A percentile compares a stretch with the other conserved stretches of the same genome.
phyloP scores from a whole-genome alignment of 37 sponge, comb jelly and placozoan genomes.

The Dysidea cf. avara region DNA sequence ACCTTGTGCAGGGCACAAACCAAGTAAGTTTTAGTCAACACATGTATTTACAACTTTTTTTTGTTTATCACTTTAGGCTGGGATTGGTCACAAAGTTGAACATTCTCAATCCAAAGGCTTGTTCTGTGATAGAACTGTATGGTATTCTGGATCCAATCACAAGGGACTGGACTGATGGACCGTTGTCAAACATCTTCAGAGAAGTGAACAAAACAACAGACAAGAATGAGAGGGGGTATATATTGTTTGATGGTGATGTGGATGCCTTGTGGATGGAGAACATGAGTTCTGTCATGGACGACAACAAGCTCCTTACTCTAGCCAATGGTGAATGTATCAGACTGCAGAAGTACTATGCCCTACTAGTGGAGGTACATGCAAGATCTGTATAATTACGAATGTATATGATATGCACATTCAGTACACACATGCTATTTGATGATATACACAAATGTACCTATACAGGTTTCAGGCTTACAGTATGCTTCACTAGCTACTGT shows the following conservation, averaged over 20 bases:
- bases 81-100: slow-evolving; percentile 87
- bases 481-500: slow-evolving; percentile 99
- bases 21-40: slow-evolving; percentile 37
- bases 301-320: slow-evolving; percentile 96
- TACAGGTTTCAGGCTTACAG: slow-evolving; percentile 90
- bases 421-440: neutral
- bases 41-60: no score
- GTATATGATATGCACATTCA: neutral
- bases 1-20: slow-evolving; percentile 94
- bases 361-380: slow-evolving; percentile 87
- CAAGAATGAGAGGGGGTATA: slow-evolving; percentile 94
- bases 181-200: slow-evolving; percentile 98
- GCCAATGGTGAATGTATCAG: slow-evolving; percentile 99
- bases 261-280: slow-evolving; percentile 99
- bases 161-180: no score
- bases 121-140: slow-evolving; percentile 96
- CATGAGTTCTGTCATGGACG: slow-evolving; percentile 99
- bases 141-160: no score
- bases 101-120: slow-evolving; percentile 96
- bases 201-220: slow-evolving; percentile 98
- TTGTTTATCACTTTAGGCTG: no score
- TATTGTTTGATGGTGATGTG: slow-evolving; percentile 97
- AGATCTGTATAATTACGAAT: no score
- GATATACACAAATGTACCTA: neutral
- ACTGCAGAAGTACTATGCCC: slow-evolving; percentile 95